phyloP scores from a whole-genome alignment of 1,140 invertebrate species.

The Pantala flavescens region DNA sequence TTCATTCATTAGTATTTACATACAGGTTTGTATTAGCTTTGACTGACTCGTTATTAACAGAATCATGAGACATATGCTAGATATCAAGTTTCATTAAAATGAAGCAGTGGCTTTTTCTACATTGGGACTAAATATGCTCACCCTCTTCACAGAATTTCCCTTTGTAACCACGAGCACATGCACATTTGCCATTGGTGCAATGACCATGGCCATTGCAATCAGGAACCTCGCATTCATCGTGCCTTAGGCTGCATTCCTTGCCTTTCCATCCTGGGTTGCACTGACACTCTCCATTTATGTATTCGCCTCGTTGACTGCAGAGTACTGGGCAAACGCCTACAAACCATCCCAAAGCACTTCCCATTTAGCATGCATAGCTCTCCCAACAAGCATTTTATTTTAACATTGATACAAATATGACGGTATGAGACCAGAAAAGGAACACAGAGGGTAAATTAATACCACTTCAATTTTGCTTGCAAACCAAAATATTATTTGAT shows the following conservation, averaged over 20 bases:
- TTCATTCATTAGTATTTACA: too few species aligned
- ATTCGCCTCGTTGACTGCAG: conserved; percentile 91
- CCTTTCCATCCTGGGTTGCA: conserved; percentile 98
- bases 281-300: conserved; percentile 89
- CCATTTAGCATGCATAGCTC: conserved; percentile 12
- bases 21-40: too few species aligned
- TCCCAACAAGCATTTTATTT: conserved; percentile 3
- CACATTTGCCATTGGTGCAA: conserved; percentile 88
- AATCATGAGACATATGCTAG: too few species aligned
- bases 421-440: too few species aligned
- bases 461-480: too few species aligned
- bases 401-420: too few species aligned
- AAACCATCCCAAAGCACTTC: conserved; percentile 24
- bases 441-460: too few species aligned
- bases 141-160: conserved; percentile 83
- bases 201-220: conserved; percentile 93
- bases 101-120: too few species aligned
- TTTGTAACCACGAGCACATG: conserved; percentile 84
- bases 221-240: conserved; percentile 86
- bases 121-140: conserved; percentile 32
- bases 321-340: conserved; percentile 86
- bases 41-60: too few species aligned
- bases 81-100: too few species aligned
- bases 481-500: too few species aligned
- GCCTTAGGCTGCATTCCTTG: conserved; percentile 83